Evolutionary conservation across 2,797 vertebrate genomes (phyloP).

Genomic region (Gobio occitaniae): DNA sequence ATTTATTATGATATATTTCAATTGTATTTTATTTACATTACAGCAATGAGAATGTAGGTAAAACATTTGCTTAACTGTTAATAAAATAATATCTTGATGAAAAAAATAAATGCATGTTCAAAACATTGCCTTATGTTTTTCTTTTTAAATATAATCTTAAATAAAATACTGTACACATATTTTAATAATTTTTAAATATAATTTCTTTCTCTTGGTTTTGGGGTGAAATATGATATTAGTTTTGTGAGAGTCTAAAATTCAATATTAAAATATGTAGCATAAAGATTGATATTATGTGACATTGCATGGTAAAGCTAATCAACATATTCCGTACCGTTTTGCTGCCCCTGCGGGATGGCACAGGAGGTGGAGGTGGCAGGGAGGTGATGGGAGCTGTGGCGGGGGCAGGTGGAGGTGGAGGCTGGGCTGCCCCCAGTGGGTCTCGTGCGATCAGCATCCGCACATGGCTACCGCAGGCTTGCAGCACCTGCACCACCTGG

Average conservation of each 20-base stretch:
- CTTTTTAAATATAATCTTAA: not conserved
- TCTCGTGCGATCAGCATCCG: conserved; percentile 89
- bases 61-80: not conserved
- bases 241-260: not conserved
- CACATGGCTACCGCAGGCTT: conserved; percentile 89
- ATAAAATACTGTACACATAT: no score
- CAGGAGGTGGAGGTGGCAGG: conserved; percentile 63
- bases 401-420: conserved; percentile 81
- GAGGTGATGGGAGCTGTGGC: conserved; percentile 78
- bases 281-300: no score
- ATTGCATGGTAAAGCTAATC: not conserved
- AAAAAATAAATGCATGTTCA: not conserved
- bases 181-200: no score
- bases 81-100: not conserved
- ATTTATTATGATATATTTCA: not conserved
- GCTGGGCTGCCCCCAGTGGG: conserved; percentile 69
- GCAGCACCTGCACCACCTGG: conserved; percentile 92
- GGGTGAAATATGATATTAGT: not conserved
- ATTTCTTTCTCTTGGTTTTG: not conserved
- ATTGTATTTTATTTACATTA: not conserved
- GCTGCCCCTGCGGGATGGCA: conserved; percentile 58
- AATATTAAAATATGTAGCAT: no score
- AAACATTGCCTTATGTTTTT: not conserved
- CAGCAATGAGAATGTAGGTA: not conserved
- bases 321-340: conserved; percentile 40